Evolutionary conservation across 2,888 invertebrate genomes (phyloP).

Genomic region (Cheilosia soror): DNA sequence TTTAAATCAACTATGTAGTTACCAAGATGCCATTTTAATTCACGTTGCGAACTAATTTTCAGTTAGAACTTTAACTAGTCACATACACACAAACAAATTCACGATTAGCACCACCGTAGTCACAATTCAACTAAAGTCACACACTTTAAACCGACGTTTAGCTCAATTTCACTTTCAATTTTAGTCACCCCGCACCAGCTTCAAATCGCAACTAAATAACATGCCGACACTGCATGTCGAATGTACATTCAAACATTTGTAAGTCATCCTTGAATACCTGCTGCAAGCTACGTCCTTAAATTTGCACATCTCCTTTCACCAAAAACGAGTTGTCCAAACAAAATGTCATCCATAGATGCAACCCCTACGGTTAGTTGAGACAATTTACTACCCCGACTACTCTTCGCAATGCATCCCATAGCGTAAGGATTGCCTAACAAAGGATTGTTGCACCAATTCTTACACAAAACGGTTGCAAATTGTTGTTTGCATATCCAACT

Average conservation of each 20-base stretch:
- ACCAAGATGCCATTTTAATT: no score
- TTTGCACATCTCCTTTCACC: conserved; percentile 1
- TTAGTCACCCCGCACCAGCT: neutral
- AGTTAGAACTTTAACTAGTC: no score
- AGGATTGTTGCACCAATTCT: conserved; percentile 74
- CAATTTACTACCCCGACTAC: conserved; percentile 58
- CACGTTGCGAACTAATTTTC: no score
- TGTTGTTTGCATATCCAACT: conserved; percentile 59
- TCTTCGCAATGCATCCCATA: conserved; percentile 24
- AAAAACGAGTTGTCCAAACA: conserved; percentile 63
- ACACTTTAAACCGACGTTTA: no score
- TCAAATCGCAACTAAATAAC: conserved; percentile 24
- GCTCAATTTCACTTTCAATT: neutral
- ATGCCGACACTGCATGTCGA: neutral
- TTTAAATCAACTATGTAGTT: no score
- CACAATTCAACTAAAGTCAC: neutral
- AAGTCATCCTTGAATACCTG: conserved; percentile 10
- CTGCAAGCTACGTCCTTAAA: neutral
- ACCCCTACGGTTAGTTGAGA: conserved; percentile 18
- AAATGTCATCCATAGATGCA: conserved; percentile 1
- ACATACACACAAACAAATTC: no score
- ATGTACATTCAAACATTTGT: neutral
- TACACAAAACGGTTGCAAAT: conserved; percentile 68
- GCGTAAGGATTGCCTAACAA: conserved; percentile 60
- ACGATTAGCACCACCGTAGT: no score